Base-by-base conservation (phyloP, 2,113 vertebrate genomes). In the Onychostoma macrolepis region DNA sequence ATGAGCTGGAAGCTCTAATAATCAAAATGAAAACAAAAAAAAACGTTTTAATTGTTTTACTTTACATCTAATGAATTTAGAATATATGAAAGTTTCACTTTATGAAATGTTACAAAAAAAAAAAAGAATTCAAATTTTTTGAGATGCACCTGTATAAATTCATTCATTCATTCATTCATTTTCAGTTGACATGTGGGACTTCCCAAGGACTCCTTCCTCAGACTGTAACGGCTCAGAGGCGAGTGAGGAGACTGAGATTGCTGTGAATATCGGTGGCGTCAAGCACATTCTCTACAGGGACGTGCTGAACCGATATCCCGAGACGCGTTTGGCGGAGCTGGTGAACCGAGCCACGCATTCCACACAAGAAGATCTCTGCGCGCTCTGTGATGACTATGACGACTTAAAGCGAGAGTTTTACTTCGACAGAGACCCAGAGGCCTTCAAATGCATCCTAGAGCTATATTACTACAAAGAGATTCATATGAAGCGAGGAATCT, bases 361-460 rank as follows among this genome's bases (percentile, higher is more conserved):
- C 30, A 84, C 86, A 4, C 91, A 93, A n/a, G 94, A 95, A 28
- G 93, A 95, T 43, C 90, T 93, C 4, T 90, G 94, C 53, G 95
- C 94, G 2, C 92, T 99, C 28, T 99, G 98, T 67, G 98, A 99
- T 87, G 98, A 99, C 92, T 99, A 99, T 72, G 97, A 99, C 92
- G 93, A 97, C 0, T 96, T 94, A 28, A 96, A 95, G 2, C 95
- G 94, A 50, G 98, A 99, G 88, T 98, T 99, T 93, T 99, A 99
- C 92, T 99, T 99, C 89, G 98, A 99, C 93, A 92, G 98, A 85
- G 98, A 99, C 92, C 98, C 98, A 0, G 97, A 98, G 43, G 96
- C 97, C 2, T 99, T 99, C 90, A 97, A 96, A 88, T 99, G 97
- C 86, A 97, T 99, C 30, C 91, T 96, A 1, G 98, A 99, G 2